Evolutionary conservation across 2,113 vertebrate species (phyloP), one percentile per base, ranked within the genome.

Genomic region (Rana temporaria): DNA sequence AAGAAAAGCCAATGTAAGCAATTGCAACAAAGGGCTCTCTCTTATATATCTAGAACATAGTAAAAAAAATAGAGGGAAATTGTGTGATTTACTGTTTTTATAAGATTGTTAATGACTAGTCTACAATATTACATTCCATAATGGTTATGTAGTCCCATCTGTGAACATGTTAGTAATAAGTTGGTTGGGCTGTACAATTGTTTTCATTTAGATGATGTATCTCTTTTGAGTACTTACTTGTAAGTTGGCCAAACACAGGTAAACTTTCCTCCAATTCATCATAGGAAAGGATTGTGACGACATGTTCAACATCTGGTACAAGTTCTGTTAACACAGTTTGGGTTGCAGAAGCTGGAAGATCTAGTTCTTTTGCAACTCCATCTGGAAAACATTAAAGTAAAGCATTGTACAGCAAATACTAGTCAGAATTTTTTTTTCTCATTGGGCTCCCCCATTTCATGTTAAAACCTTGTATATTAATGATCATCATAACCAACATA

Each of bases 171-270:
- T 38, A 38, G 26, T 74, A 17, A 60, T 59, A 74, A 60, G 12
- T 48, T 19, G 52, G 59, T 52, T 15, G 34, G 16, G 14, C 8
- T 53, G 34, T 64, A 19, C 42, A 52, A 52, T 63, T 38, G 26
- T 81, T 64, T 65, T 64, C 56, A 82, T 57, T 32, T 67, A 18
- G 6, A 75, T 67, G 69, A 82, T 67, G 62, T 20, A 67, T 56
- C 17, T 82, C 52, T 66, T 38, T n/a, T 55, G 48, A 68, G 4
- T 74, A 92, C 98, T 97, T 93, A 99, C 98, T 93, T 90, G 96
- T 98, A 85, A 99, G 89, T 85, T 96, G 96, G 60, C 97, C 97
- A 85, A 94, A 95, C 84, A 97, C 90, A 78, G 98, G 96, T 63
- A 95, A 81, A 90, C 98, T 99, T 89, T 98, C 95, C 84, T 95